Percentiles rank a stretch among this genome's conserved stretches.
These are phyloP conservation scores for Ambastaia sidthimunki DNA, from an alignment of 2,797 vertebrate genomes.

Conservation along the genomic window DNA sequence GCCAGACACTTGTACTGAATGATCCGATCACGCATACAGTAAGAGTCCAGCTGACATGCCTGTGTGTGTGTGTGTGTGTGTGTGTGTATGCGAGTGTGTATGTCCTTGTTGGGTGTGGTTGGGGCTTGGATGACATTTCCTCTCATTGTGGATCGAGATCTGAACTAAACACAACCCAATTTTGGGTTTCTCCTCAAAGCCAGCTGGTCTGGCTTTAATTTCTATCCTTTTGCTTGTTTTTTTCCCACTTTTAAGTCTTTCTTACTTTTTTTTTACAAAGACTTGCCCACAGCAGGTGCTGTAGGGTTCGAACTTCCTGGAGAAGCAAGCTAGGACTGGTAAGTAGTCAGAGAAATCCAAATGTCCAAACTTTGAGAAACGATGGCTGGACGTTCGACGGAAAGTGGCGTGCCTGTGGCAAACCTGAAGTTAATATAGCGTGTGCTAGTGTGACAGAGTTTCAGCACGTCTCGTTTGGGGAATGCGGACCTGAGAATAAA, in stretches of 20 bases:
- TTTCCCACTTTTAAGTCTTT: conserved; percentile 10
- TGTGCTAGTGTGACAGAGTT: conserved; percentile 38
- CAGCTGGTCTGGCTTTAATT: conserved; percentile 81
- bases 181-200: conserved; percentile 72
- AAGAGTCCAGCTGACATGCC: conserved; percentile 11
- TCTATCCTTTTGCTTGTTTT: not conserved
- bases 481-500: conserved; percentile 53
- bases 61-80: conserved; percentile 18
- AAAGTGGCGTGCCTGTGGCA: not conserved
- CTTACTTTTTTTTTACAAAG: conserved; percentile 72
- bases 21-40: conserved; percentile 29
- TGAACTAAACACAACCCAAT: conserved; percentile 71
- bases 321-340: conserved; percentile 81
- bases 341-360: conserved; percentile 65
- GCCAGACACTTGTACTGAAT: conserved; percentile 60
- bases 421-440: conserved; percentile 31
- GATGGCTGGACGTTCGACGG: not conserved
- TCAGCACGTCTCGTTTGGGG: conserved; percentile 41
- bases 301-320: conserved; percentile 84
- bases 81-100: conserved; percentile 18
- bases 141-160: conserved; percentile 66
- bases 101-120: conserved; percentile 54
- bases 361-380: conserved; percentile 50
- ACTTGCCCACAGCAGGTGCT: conserved; percentile 86
- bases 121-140: conserved; percentile 49